These are phyloP conservation scores for Latheticus oryzae DNA, from an alignment of 2,888 invertebrate genomes.

Conservation along the genomic window DNA sequence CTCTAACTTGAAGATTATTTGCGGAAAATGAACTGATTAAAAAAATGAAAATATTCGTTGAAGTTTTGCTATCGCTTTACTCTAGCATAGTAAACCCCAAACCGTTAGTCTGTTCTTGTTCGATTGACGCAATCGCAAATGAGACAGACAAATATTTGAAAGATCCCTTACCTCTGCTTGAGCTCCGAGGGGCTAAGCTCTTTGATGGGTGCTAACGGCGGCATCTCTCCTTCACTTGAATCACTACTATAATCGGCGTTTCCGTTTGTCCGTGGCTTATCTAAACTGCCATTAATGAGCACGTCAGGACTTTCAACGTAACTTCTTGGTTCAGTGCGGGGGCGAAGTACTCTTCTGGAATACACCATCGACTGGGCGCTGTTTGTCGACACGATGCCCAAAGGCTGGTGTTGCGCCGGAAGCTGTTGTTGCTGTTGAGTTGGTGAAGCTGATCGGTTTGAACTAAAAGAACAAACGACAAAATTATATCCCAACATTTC, in stretches of 20 bases:
- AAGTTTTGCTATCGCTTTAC: no score
- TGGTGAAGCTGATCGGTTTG: conserved; percentile 45
- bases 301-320: conserved; percentile 83
- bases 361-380: conserved; percentile 51
- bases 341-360: conserved; percentile 78
- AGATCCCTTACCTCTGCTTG: conserved; percentile 60
- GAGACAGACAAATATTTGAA: no score
- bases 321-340: conserved; percentile 84
- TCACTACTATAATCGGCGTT: conserved; percentile 71
- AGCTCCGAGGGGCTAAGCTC: conserved; percentile 65
- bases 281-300: conserved; percentile 61
- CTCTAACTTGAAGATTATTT: no score
- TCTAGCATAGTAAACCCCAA: no score
- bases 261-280: conserved; percentile 67
- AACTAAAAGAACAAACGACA: conserved; percentile 40
- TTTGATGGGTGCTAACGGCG: conserved; percentile 80
- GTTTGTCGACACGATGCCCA: conserved; percentile 42
- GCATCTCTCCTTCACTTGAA: conserved; percentile 76
- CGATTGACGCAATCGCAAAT: no score
- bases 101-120: no score
- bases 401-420: conserved; percentile 40
- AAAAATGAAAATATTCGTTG: no score
- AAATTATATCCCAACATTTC: conserved; percentile 3
- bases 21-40: no score
- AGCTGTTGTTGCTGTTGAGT: conserved; percentile 39